These are phyloP conservation scores for Slavum lentiscoides DNA, from an alignment of 2,888 invertebrate species.

Conservation along the genomic window DNA sequence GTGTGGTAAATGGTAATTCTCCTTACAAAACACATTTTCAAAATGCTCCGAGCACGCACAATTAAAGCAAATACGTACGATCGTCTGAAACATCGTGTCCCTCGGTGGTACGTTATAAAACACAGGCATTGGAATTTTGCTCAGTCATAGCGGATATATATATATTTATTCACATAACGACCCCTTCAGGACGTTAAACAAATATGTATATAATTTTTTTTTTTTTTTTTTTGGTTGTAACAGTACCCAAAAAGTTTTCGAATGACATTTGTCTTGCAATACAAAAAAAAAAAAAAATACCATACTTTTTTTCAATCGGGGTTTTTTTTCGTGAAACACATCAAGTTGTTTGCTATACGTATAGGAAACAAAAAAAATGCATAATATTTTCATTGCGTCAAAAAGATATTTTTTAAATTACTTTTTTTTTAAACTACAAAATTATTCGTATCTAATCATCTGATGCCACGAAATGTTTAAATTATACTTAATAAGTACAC, in stretches of 20 bases:
- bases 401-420: neutral
- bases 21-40: slow-evolving; percentile 38
- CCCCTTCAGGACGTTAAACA: slow-evolving; percentile 33
- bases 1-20: slow-evolving; percentile 27
- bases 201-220: neutral
- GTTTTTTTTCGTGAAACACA: neutral
- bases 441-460: too few relatives aligned
- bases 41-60: slow-evolving; percentile 34
- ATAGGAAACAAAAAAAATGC: neutral
- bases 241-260: slow-evolving; percentile 4
- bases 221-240: neutral
- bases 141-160: slow-evolving; percentile 14
- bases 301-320: neutral
- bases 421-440: neutral
- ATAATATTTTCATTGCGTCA: neutral
- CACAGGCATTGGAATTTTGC: slow-evolving; percentile 1
- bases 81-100: slow-evolving; percentile 4
- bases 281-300: neutral
- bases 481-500: too few relatives aligned
- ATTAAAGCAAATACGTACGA: slow-evolving; percentile 43
- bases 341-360: neutral
- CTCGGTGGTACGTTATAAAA: slow-evolving; percentile 4
- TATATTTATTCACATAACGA: slow-evolving; percentile 26
- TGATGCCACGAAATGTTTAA: too few relatives aligned
- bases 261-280: slow-evolving; percentile 13